Evolutionary conservation across 2,888 invertebrate genomes (phyloP).

Genomic region (Entomobrya multifasciata): DNA sequence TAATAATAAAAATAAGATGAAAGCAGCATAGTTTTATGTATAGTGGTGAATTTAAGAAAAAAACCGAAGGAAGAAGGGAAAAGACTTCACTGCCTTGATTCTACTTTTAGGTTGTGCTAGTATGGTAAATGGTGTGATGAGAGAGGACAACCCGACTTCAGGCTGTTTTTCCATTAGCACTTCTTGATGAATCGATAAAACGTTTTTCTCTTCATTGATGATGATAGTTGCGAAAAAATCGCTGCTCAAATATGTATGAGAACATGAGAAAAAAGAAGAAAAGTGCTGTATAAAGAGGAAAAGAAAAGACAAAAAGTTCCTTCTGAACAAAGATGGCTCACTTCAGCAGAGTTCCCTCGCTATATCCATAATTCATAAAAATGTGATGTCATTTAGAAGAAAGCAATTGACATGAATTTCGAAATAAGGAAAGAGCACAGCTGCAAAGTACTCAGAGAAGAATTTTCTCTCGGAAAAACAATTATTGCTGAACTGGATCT

Average conservation of each 20-base stretch:
- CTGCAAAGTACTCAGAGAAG: neutral
- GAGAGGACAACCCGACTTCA: constrained; percentile 20
- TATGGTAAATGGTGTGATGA: neutral
- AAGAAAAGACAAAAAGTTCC: neutral
- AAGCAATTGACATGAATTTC: constrained; percentile 1
- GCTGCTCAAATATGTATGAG: constrained; percentile 37
- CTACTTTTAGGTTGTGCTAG: neutral
- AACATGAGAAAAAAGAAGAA: neutral
- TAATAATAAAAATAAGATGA: neutral
- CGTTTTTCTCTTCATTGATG: constrained; percentile 48
- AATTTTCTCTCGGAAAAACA: neutral
- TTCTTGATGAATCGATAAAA: constrained; percentile 66
- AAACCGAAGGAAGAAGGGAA: neutral
- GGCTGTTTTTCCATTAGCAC: constrained; percentile 63
- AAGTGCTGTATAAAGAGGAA: neutral
- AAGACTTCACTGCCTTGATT: neutral
- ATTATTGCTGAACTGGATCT: neutral
- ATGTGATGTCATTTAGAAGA: constrained; percentile 28
- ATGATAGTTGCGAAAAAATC: neutral
- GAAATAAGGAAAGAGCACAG: neutral
- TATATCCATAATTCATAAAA: constrained; percentile 49
- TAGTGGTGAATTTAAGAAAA: neutral
- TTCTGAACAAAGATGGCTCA: neutral
- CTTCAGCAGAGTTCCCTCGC: constrained; percentile 2
- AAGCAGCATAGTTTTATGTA: neutral